Percentiles rank a stretch among this genome's conserved stretches.
Evolutionary conservation across 2,797 vertebrate genomes (phyloP).

Genomic region (Epinephelus coioides): DNA sequence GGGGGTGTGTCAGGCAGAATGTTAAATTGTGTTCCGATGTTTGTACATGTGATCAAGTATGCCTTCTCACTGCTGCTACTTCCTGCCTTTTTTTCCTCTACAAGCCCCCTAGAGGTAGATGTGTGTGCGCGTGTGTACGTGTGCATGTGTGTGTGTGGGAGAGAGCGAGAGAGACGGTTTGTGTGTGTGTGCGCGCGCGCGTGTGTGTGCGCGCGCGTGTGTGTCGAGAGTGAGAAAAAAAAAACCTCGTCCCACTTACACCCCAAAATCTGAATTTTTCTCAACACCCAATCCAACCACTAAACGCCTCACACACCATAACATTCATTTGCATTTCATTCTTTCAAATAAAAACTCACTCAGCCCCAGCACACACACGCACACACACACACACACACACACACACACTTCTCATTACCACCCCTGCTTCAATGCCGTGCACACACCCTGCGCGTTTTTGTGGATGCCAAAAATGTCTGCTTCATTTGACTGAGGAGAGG

Average conservation of each 20-base stretch:
- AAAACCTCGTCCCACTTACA: slow-evolving; percentile 41
- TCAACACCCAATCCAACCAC: slow-evolving; percentile 24
- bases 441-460: slow-evolving; percentile 58
- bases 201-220: slow-evolving; percentile 10
- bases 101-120: slow-evolving; percentile 77
- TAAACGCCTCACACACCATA: slow-evolving; percentile 18
- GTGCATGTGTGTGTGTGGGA: background rate
- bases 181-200: background rate
- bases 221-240: slow-evolving; percentile 54
- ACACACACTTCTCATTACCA: slow-evolving; percentile 67
- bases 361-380: slow-evolving; percentile 16
- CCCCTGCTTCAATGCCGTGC: slow-evolving; percentile 53
- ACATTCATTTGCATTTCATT: slow-evolving; percentile 19
- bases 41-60: slow-evolving; percentile 86
- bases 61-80: slow-evolving; percentile 79
- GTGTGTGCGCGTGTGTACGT: slow-evolving; percentile 33
- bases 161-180: slow-evolving; percentile 20
- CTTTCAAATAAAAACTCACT: slow-evolving; percentile 22
- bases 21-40: slow-evolving; percentile 85
- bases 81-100: slow-evolving; percentile 67
- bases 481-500: slow-evolving; percentile 56
- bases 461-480: slow-evolving; percentile 69
- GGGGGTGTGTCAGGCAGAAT: slow-evolving; percentile 84
- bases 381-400: background rate
- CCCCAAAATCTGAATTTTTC: slow-evolving; percentile 31